Evolutionary conservation across 1,140 invertebrate genomes (phyloP).

Genomic region (Sweltsa coloradensis): DNA sequence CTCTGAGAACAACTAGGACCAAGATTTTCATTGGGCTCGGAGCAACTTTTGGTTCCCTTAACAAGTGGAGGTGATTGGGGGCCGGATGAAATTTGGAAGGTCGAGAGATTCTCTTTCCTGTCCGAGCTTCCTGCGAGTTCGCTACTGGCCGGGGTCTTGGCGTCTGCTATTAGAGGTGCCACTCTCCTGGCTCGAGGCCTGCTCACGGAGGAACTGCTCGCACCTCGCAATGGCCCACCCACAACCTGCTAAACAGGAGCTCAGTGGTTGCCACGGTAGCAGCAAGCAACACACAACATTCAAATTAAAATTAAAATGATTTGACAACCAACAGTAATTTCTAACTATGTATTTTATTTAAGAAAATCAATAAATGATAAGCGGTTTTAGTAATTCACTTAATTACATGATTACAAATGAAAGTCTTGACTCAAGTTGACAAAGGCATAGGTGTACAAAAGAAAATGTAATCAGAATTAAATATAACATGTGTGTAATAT

Average conservation of each 20-base stretch:
- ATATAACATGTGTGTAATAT: too few relatives aligned
- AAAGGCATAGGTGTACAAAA: too few relatives aligned
- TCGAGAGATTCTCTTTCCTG: neutral
- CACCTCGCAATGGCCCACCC: neutral
- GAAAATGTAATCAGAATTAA: too few relatives aligned
- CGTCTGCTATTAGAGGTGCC: neutral
- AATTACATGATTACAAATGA: too few relatives aligned
- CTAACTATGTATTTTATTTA: too few relatives aligned
- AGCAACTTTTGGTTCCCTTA: neutral
- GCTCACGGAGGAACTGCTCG: neutral
- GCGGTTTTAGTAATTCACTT: too few relatives aligned
- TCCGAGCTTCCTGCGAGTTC: neutral
- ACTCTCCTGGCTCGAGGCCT: neutral
- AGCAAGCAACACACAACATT: neutral
- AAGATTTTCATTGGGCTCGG: slow-evolving; percentile 2
- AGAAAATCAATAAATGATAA: too few relatives aligned
- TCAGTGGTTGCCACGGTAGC: neutral
- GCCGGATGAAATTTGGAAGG: neutral
- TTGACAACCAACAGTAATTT: too few relatives aligned
- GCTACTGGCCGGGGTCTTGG: too few relatives aligned
- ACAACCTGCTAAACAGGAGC: neutral
- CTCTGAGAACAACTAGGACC: slow-evolving; percentile 1
- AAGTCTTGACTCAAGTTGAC: too few relatives aligned
- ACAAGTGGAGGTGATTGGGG: slow-evolving; percentile 1
- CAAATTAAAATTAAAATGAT: neutral